phyloP scores from a whole-genome alignment of 2,797 vertebrate genomes.

The Rousettus madagascariensis region DNA sequence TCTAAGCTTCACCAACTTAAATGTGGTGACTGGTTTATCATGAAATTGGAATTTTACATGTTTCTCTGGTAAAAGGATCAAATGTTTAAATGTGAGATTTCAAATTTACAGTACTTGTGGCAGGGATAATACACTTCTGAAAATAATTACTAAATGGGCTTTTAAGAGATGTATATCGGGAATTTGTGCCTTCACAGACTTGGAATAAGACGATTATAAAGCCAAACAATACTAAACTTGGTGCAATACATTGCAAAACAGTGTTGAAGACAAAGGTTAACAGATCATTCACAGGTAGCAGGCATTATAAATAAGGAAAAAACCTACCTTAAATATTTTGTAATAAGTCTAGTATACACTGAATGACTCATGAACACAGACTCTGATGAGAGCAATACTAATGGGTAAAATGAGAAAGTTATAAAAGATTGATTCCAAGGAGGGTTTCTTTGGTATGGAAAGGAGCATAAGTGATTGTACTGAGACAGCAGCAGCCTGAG shows the following conservation, averaged over 20 bases:
- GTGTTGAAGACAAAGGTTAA: neutral
- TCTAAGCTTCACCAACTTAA: neutral
- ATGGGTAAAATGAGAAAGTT: neutral
- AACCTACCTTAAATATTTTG: neutral
- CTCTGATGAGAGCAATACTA: neutral
- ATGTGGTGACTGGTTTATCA: neutral
- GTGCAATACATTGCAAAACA: neutral
- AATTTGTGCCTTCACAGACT: neutral
- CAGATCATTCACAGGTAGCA: neutral
- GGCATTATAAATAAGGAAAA: neutral
- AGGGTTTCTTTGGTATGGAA: neutral
- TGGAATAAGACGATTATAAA: neutral
- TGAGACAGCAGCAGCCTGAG: neutral
- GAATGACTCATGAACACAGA: neutral
- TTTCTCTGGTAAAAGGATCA: slow-evolving; percentile 20
- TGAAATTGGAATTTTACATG: neutral
- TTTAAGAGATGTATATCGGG: neutral
- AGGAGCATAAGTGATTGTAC: neutral
- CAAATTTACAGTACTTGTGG: neutral
- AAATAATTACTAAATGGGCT: slow-evolving; percentile 29
- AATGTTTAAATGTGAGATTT: slow-evolving; percentile 14
- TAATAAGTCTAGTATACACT: neutral
- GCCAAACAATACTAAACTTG: neutral
- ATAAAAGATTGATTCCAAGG: neutral
- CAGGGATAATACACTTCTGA: neutral